These are phyloP conservation scores for Crossaster papposus DNA, from an alignment of 53 echinoderm and acorn worm species.

Conservation along the genomic window DNA sequence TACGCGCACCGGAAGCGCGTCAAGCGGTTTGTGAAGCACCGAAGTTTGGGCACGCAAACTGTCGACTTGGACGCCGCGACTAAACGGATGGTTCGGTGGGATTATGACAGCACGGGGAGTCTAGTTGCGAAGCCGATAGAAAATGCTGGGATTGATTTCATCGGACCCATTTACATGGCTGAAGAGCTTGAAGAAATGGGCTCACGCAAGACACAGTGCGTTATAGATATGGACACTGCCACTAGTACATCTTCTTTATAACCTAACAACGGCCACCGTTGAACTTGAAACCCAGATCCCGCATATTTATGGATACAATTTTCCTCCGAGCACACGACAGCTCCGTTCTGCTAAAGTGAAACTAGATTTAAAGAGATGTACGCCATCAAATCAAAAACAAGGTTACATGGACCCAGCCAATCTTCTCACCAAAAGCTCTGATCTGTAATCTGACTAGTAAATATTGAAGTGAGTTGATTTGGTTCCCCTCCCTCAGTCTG, in stretches of 20 bases:
- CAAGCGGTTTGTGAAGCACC: constrained; percentile 51
- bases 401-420: too few relatives aligned
- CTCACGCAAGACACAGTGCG: background rate
- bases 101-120: constrained; percentile 40
- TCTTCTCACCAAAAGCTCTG: background rate
- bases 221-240: background rate
- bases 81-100: constrained; percentile 26
- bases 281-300: too few relatives aligned
- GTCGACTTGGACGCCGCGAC: background rate
- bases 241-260: background rate
- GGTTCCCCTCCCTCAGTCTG: background rate
- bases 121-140: constrained; percentile 47
- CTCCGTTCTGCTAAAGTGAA: too few relatives aligned
- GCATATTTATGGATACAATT: too few relatives aligned
- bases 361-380: too few relatives aligned
- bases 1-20: constrained; percentile 12
- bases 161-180: constrained; percentile 71
- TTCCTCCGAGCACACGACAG: too few relatives aligned
- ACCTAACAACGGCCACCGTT: background rate
- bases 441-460: background rate
- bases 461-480: background rate
- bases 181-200: constrained; percentile 43
- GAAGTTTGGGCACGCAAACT: constrained; percentile 49
- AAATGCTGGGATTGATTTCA: constrained; percentile 55
- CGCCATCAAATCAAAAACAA: too few relatives aligned